Percentiles rank a stretch among this genome's conserved stretches.
Evolutionary conservation across 2,113 vertebrate species (phyloP).

Genomic region (Calonectris borealis): DNA sequence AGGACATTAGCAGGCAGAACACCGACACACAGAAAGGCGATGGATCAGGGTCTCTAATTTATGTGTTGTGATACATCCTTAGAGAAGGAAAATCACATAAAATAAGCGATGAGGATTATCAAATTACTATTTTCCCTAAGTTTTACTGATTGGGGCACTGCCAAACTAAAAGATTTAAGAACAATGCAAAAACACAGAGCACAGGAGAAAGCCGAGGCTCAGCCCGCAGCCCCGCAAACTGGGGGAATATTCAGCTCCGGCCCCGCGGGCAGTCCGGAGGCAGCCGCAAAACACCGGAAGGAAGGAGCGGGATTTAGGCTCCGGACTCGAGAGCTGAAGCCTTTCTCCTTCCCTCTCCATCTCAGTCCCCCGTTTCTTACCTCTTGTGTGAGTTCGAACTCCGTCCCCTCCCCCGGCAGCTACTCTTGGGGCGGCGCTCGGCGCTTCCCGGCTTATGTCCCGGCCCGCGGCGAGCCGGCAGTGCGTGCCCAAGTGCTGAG

Average conservation of each 20-base stretch:
- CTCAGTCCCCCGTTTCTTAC: not conserved
- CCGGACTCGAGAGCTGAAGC: accelerated
- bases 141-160: not conserved
- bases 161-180: not conserved
- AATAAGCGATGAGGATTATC: not conserved
- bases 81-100: not conserved
- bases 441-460: not conserved
- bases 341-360: accelerated
- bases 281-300: accelerated
- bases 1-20: not conserved
- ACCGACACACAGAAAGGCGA: no score
- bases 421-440: accelerated
- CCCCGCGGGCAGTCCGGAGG: not conserved
- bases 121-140: not conserved
- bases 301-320: not conserved
- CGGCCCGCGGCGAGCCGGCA: no score
- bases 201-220: accelerated
- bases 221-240: no score
- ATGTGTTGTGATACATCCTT: not conserved
- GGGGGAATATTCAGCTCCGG: accelerated
- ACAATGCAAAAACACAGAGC: accelerated
- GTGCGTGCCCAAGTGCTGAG: not conserved
- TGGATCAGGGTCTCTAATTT: accelerated
- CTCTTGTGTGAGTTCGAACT: accelerated
- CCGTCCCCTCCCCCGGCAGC: no score